These are phyloP conservation scores for Xiphophorus hellerii DNA, from an alignment of 2,113 vertebrate species.

Conservation along the genomic window DNA sequence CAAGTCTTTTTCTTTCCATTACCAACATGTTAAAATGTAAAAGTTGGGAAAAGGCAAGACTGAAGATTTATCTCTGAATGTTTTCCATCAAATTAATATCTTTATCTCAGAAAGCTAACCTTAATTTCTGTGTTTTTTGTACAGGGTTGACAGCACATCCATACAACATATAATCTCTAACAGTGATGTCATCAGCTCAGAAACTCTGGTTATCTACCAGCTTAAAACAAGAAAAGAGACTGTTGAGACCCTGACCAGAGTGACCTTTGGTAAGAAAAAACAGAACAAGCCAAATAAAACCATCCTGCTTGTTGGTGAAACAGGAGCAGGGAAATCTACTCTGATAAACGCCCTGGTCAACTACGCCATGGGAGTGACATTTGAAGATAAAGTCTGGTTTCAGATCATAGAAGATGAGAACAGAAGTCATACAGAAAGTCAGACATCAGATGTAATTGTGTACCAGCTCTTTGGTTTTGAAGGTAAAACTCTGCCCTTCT, in stretches of 20 bases:
- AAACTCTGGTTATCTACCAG: neutral
- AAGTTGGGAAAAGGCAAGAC: too few species aligned
- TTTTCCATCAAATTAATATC: too few species aligned
- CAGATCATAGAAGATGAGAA: neutral
- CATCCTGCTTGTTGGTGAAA: slow-evolving; percentile 31
- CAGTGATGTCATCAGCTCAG: neutral
- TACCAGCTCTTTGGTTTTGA: slow-evolving; percentile 8
- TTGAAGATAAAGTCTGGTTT: slow-evolving; percentile 31
- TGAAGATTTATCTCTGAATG: too few species aligned
- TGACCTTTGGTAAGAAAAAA: slow-evolving; percentile 14
- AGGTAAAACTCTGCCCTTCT: too few species aligned
- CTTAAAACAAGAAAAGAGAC: neutral
- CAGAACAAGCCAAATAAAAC: slow-evolving; percentile 1
- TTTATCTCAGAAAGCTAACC: too few species aligned
- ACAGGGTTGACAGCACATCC: neutral
- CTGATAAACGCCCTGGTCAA: slow-evolving; percentile 1
- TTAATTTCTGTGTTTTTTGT: neutral
- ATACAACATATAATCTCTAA: neutral
- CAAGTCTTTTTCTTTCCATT: too few species aligned
- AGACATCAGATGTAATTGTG: slow-evolving; percentile 37
- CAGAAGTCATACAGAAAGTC: neutral
- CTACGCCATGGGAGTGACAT: slow-evolving; percentile 9
- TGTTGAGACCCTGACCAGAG: neutral
- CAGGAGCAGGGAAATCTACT: slow-evolving; percentile 2
- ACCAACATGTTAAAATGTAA: too few species aligned